phyloP scores from a whole-genome alignment of 35 echinoderm and acorn worm genomes.

The Diadema setosum region DNA sequence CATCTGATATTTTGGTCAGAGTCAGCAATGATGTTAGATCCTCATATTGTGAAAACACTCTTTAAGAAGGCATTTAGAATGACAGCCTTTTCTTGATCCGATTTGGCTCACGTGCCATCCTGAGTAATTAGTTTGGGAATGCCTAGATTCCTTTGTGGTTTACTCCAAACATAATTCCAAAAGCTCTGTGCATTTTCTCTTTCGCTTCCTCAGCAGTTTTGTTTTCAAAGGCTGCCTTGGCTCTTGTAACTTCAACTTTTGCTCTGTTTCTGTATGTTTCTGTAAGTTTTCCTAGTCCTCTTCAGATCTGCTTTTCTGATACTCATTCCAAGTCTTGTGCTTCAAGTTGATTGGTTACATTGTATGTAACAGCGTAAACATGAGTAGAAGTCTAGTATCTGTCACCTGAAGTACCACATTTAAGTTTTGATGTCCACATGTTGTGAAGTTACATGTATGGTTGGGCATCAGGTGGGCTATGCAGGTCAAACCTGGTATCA shows the following conservation, averaged over 20 bases:
- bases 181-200: neutral
- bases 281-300: neutral
- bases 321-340: neutral
- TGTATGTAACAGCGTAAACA: too few relatives aligned
- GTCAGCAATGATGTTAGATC: neutral
- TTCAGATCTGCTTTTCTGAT: neutral
- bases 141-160: neutral
- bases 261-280: neutral
- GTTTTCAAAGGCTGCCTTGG: neutral
- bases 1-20: neutral
- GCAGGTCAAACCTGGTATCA: too few relatives aligned
- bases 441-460: too few relatives aligned
- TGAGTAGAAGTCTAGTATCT: too few relatives aligned
- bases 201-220: constrained; percentile 25
- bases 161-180: constrained; percentile 25
- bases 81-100: constrained; percentile 39
- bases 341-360: neutral
- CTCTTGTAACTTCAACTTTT: neutral
- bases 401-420: too few relatives aligned
- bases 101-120: neutral
- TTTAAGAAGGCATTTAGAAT: constrained; percentile 1
- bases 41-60: constrained; percentile 42
- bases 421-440: too few relatives aligned
- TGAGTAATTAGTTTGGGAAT: neutral
- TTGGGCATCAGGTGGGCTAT: too few relatives aligned